Percentiles rank a stretch among this genome's conserved stretches.
Evolutionary conservation across 2,113 vertebrate genomes (phyloP).

Genomic region (Gadus chalcogrammus): DNA sequence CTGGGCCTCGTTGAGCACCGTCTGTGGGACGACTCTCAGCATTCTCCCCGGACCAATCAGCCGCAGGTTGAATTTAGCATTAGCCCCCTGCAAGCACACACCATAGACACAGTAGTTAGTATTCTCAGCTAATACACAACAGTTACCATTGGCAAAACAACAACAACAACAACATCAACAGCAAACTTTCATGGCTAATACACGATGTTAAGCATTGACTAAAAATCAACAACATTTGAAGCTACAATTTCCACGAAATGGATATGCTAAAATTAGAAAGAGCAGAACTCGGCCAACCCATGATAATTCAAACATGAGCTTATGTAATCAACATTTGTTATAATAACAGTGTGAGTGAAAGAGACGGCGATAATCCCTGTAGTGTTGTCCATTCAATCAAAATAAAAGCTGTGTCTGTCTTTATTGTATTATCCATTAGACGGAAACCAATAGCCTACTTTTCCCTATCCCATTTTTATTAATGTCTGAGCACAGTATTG

Average conservation of each 20-base stretch:
- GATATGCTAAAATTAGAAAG: constrained; percentile 3
- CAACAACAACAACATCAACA: not conserved
- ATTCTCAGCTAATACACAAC: not conserved
- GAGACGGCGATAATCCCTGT: constrained; percentile 30
- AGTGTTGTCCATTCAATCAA: constrained; percentile 28
- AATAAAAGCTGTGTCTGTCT: constrained; percentile 33
- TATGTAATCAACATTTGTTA: constrained; percentile 36
- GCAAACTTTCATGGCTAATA: not conserved
- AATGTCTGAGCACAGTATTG: too few species aligned
- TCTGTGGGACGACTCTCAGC: constrained; percentile 90
- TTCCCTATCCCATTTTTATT: not conserved
- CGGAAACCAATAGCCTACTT: constrained; percentile 30
- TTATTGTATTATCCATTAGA: not conserved
- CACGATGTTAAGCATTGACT: not conserved
- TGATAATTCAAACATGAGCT: constrained; percentile 10
- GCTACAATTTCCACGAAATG: not conserved
- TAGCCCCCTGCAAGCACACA: constrained; percentile 79
- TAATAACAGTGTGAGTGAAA: constrained; percentile 3
- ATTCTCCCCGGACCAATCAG: constrained; percentile 85
- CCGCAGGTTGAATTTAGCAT: constrained; percentile 92
- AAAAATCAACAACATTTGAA: not conserved
- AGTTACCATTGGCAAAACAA: not conserved
- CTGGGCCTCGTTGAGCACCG: constrained; percentile 93
- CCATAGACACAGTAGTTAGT: not conserved
- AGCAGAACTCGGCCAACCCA: not conserved